A percentile compares a stretch with the other conserved stretches of the same genome.
These are phyloP conservation scores for Gari tellinella DNA, from an alignment of 2,888 invertebrate species.

Conservation along the genomic window DNA sequence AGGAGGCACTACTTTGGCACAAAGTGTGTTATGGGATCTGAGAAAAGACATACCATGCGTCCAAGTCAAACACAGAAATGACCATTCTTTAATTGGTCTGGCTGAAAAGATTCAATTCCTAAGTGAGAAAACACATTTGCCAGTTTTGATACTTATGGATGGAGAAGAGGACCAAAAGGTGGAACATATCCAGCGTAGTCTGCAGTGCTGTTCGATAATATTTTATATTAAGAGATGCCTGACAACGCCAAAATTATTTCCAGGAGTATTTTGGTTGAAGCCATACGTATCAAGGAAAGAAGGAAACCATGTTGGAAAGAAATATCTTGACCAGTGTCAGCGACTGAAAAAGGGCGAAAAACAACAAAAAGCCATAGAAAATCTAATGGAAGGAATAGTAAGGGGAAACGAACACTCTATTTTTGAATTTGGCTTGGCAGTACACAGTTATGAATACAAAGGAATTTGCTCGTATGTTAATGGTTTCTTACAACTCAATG, in stretches of 20 bases:
- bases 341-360: too few species aligned
- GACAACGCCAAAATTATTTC: not conserved
- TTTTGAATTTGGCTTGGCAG: slow-evolving; percentile 61
- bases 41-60: slow-evolving; percentile 56
- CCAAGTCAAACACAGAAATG: slow-evolving; percentile 51
- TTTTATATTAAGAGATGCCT: slow-evolving; percentile 54
- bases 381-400: too few species aligned
- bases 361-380: too few species aligned
- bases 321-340: not conserved
- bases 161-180: slow-evolving; percentile 66
- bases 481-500: slow-evolving; percentile 38
- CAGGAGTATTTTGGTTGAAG: too few species aligned
- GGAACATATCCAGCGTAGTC: slow-evolving; percentile 26
- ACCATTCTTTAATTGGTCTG: slow-evolving; percentile 37
- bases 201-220: slow-evolving; percentile 35
- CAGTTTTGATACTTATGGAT: slow-evolving; percentile 60
- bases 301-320: slow-evolving; percentile 17
- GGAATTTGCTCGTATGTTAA: slow-evolving; percentile 53
- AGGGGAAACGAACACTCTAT: slow-evolving; percentile 15
- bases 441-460: slow-evolving; percentile 49
- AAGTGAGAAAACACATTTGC: slow-evolving; percentile 54
- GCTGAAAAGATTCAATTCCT: slow-evolving; percentile 50
- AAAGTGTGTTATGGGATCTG: slow-evolving; percentile 65
- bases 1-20: slow-evolving; percentile 68
- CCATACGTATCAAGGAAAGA: slow-evolving; percentile 34